Percentiles rank a stretch among this genome's conserved stretches.
phyloP scores from a whole-genome alignment of 1,140 invertebrate genomes.

The Mesaphorura yosii region DNA sequence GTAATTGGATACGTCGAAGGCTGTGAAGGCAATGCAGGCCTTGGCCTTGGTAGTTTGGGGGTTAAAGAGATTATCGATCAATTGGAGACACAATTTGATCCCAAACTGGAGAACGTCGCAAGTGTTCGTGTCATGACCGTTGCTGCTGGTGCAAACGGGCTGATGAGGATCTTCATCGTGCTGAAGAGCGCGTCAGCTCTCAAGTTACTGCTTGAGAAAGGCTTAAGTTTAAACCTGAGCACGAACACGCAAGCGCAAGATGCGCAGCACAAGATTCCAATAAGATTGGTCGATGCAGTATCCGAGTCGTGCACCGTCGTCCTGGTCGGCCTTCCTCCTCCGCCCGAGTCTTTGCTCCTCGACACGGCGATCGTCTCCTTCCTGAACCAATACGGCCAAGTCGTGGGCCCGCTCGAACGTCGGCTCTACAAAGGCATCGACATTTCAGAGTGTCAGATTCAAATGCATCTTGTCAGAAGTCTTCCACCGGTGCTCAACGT shows the following conservation, averaged over 20 bases:
- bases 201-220: slow-evolving; percentile 28
- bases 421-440: slow-evolving; percentile 38
- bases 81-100: slow-evolving; percentile 35
- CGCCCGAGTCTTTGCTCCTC: slow-evolving; percentile 30
- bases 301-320: too few species aligned
- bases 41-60: slow-evolving; percentile 30
- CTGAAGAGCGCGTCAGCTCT: slow-evolving; percentile 12
- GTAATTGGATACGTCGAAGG: slow-evolving; percentile 23
- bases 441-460: slow-evolving; percentile 35
- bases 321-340: slow-evolving; percentile 35
- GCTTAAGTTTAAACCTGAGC: slow-evolving; percentile 15
- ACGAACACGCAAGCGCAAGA: background rate
- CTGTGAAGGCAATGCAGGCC: background rate
- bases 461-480: slow-evolving; percentile 32
- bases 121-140: slow-evolving; percentile 32
- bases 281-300: too few species aligned
- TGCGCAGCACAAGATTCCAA: too few species aligned
- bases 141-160: slow-evolving; percentile 18
- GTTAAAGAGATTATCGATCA: slow-evolving; percentile 37
- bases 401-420: slow-evolving; percentile 36
- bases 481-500: slow-evolving; percentile 15
- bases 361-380: slow-evolving; percentile 34
- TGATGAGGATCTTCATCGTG: slow-evolving; percentile 18
- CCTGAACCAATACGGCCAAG: slow-evolving; percentile 36
- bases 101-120: slow-evolving; percentile 32